Evolutionary conservation across 2,113 vertebrate genomes (phyloP), one percentile per base, ranked within the genome.

Genomic region (Dascyllus trimaculatus): DNA sequence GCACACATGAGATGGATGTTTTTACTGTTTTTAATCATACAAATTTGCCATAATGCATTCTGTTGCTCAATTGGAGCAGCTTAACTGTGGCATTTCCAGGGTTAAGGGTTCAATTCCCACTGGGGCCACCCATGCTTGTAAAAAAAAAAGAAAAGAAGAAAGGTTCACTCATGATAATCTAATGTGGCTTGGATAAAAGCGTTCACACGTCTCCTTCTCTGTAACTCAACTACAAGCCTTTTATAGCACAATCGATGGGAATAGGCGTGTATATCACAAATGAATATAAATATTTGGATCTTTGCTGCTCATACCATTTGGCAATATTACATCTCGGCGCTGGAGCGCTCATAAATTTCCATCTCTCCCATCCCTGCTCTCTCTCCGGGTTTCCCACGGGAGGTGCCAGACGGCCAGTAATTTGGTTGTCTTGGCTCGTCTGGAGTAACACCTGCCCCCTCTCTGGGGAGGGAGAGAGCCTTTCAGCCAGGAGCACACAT

Each of bases 401-500:
- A 98, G 96, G 97, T 94, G 96, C 96, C 97, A 98, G 96, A 97
- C 94, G 96, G 97, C 96, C 96, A 96, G 96, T 98, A 98, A 98
- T 98, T 98, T 98, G 97, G 97, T 98, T 98, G 96, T 97, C 96
- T 97, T 97, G 96, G 96, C 96, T 98, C 96, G 96, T 97, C 96
- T 98, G 96, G 96, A 97, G 96, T 96, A 98, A 97, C 97, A 98
- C 97, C 97, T 98, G 97, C 97, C 96, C 95, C 97, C 96, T 95
- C 97, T 97, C 97, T 95, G 94, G 96, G 97, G 97, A 97, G 94
- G 67, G 95, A 96, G 91, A 62, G 87, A 87, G 93, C 93, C 89
- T 95, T 95, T 93, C 93, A 94, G 92, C 93, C 94, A 92, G 94
- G 92, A 96, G 92, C 92, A 87, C 86, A 89, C 80, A 89, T 88